A percentile compares a stretch with the other conserved stretches of the same genome.
Evolutionary conservation across 2,888 invertebrate genomes (phyloP).

Genomic region (Tuta absoluta): DNA sequence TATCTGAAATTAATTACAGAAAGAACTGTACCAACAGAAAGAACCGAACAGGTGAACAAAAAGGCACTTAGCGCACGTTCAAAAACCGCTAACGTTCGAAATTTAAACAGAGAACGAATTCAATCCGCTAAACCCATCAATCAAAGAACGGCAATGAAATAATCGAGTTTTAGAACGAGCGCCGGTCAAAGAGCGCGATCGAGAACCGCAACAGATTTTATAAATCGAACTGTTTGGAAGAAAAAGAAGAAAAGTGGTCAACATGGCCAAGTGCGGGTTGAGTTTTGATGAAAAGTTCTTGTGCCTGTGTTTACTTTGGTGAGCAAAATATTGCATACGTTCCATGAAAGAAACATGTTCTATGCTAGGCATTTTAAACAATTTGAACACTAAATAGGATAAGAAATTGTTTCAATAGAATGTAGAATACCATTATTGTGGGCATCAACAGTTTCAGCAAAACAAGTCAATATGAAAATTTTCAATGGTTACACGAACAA

Average conservation of each 20-base stretch:
- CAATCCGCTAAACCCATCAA: conserved; percentile 71
- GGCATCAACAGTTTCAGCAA: too few species aligned
- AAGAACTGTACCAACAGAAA: conserved; percentile 7
- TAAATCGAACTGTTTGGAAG: conserved; percentile 53
- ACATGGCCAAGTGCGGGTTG: not conserved
- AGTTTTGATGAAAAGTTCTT: conserved; percentile 6
- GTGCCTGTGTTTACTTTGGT: not conserved
- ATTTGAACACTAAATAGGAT: not conserved
- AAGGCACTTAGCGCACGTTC: conserved; percentile 63
- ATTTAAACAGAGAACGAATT: conserved; percentile 55
- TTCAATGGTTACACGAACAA: not conserved
- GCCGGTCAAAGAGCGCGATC: conserved; percentile 73
- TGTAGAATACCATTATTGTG: too few species aligned
- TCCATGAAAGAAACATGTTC: not conserved
- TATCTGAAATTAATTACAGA: not conserved
- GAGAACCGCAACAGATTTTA: conserved; percentile 73
- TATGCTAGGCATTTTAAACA: too few species aligned
- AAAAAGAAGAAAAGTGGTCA: conserved; percentile 45
- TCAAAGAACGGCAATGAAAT: conserved; percentile 77
- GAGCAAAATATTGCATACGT: not conserved
- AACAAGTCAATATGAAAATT: too few species aligned
- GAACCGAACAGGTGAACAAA: conserved; percentile 41
- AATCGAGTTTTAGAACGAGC: conserved; percentile 76
- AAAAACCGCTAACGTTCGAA: conserved; percentile 51
- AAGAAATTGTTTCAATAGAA: not conserved